Base-by-base conservation (phyloP, 2,888 invertebrate genomes). In the Ceramica pisi region DNA sequence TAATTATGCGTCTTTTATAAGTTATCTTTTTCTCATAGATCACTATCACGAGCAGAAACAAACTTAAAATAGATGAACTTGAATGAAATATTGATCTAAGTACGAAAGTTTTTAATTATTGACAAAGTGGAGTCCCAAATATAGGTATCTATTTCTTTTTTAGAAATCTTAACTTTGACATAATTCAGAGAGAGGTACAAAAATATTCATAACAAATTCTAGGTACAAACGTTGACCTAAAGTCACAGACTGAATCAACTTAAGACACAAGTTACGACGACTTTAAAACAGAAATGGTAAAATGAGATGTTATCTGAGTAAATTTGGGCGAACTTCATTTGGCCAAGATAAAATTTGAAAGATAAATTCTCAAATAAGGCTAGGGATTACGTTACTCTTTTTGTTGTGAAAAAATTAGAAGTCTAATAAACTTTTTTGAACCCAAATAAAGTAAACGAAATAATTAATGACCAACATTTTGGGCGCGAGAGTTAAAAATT, bases 341-440 rank as follows among this genome's bases (percentile, higher is more conserved):
- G 65, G 71, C 23, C 38, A 21, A 83, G 75, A 77, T 73, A 71
- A 59, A 72, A 67, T 68, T 75, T 75, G 35, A 62, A 67, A 73
- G 86, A 77, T 76, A 76, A 74, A 82, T 71, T 75, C 38, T 61
- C 70, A 66, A 83, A 78, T 71, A 82, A 56, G 82, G 69, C 64
- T 19, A 9, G n/a, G 65, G 59, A 69, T 74, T 67, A 74, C 55
- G 19, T 67, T 65, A 38, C 55, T 67, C 60, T 68, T 82, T 66
- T 69, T 80, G 64, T 74, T 80, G 68, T 31, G 55, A 9, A 60
- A 71, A 70, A 71, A 76, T 6, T 62, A 44, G 53, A 69, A 48
- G 57, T 55, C 26, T 82, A 41, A 78, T 71, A 78, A 77, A 56
- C 26, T 55, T 78, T 70, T 66, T 60, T 60, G 9, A 10, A 4